Base-by-base conservation (phyloP, 1,140 invertebrate genomes). In the Nixonia krombeini region DNA sequence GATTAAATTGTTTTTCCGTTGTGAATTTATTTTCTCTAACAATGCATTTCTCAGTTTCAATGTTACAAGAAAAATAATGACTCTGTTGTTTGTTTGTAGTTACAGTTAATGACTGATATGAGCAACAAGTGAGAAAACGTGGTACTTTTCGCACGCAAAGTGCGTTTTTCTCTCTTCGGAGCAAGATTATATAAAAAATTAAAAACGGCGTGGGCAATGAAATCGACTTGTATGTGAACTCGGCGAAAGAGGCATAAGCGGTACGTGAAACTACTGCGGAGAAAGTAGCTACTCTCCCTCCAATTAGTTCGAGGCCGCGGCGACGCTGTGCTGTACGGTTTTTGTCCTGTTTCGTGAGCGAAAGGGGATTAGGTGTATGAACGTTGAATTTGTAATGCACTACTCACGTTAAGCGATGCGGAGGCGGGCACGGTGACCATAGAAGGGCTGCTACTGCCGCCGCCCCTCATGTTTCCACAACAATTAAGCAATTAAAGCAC, bases 341-440 rank as follows among this genome's bases (percentile, higher is more conserved):
- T 66, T 70, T 70, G 62, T 70, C 49, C 68, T 53, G 58, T 58
- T 70, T 70, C 63, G 68, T 59, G 59, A 59, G 56, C 72, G 65
- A 68, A 71, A 71, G 49, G 68, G 68, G 68, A 66, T 74, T 71
- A 71, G 57, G 29, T 40, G 46, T 53, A 58, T 66, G 53, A 65
- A 37, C 37, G 59, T 58, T 67, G 57, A 73, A 70, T 73, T 70
- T 45, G 47, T 61, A 69, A 69, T 74, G 61, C 58, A 63, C 49
- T 68, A 79, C 78, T 80, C 70, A 80, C 77, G 49, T 75, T 80
- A 51, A 76, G 59, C 31, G 76, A 80, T 31, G 73, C 68, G 41
- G 69, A 74, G 69, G 79, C 80, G 72, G 83, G 85, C 73, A 87
- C 82, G 79, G 84, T 86, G 74, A 85, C 80, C 75, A 81, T 76